Evolutionary conservation across 2,888 invertebrate species (phyloP), one percentile per base, ranked within the genome.

Genomic region (Leucania comma): DNA sequence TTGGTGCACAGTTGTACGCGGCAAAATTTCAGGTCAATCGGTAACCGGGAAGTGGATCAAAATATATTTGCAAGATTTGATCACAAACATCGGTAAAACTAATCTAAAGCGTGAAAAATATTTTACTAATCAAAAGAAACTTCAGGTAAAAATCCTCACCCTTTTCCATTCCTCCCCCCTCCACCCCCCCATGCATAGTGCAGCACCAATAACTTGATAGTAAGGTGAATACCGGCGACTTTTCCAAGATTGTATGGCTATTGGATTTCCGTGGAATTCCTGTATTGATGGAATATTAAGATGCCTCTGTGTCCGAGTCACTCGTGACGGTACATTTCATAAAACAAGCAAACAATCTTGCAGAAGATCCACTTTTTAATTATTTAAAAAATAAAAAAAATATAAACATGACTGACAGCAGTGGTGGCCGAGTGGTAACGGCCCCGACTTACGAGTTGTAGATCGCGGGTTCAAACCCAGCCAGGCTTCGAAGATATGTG

Each of bases 201-300:
- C 76, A 70, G 9, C 50, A 32, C 35, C 20, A 22, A 20, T 51
- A 48, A 20, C 22, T 58, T n/a, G 4, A 1, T 1, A 50, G 9
- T 35, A 12, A 38, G 22, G 48, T 50, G 29, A 38, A 54, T 64
- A 60, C 64, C 58, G 5, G 26, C 0, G 22, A 72, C 51, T 63
- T 70, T 70, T 72, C 68, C 70, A 72, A 75, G 74, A 82, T 78
- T 75, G 63, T 26, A 76, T 80, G 50, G 73, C 61, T 73, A 80
- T 83, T 74, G 75, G 71, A 68, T 75, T 59, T 65, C 72, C 24
- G 12, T 70, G 73, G 72, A 78, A 85, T 83, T 58, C 78, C 78
- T 81, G 81, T 83, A 81, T 77, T 81, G 83, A 80, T 81, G 73
- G 85, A 71, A 78, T 83, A 85, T 84, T 81, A 83, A 83, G 78